Evolutionary conservation across 2,888 invertebrate genomes (phyloP).

Genomic region (Caenorhabditis panamensis): DNA sequence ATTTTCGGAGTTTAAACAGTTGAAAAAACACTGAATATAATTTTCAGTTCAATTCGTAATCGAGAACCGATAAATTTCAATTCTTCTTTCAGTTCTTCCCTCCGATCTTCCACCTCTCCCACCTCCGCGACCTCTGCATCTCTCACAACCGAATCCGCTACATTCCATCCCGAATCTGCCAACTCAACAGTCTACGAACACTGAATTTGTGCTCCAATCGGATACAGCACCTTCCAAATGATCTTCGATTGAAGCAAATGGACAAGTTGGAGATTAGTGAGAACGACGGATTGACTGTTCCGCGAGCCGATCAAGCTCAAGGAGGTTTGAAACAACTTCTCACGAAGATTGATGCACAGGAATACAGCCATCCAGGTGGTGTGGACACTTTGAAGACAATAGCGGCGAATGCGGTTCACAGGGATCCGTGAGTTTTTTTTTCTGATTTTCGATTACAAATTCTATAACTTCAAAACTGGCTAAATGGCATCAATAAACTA

Average conservation of each 20-base stretch:
- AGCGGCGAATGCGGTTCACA: constrained; percentile 47
- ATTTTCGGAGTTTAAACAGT: no score
- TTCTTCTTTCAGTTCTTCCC: constrained; percentile 39
- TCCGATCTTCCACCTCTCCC: constrained; percentile 27
- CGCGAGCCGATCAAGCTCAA: no score
- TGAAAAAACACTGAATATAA: constrained; percentile 2
- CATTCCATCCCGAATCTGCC: constrained; percentile 12
- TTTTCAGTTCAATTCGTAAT: neutral
- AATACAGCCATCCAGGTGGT: constrained; percentile 17
- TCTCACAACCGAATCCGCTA: constrained; percentile 23
- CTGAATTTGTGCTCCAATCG: constrained; percentile 22
- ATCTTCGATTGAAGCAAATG: constrained; percentile 13
- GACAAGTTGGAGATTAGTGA: constrained; percentile 16
- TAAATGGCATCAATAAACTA: no score
- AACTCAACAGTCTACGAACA: neutral
- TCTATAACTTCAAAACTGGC: no score
- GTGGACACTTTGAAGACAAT: constrained; percentile 40
- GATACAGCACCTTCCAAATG: constrained; percentile 11
- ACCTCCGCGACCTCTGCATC: constrained; percentile 9
- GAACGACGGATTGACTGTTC: constrained; percentile 12
- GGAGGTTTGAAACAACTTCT: no score
- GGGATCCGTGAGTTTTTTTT: constrained; percentile 24
- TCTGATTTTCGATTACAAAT: no score
- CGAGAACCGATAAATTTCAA: no score
- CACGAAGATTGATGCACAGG: neutral